phyloP scores from a whole-genome alignment of 2,888 invertebrate genomes.

The Leptinotarsa juncta region DNA sequence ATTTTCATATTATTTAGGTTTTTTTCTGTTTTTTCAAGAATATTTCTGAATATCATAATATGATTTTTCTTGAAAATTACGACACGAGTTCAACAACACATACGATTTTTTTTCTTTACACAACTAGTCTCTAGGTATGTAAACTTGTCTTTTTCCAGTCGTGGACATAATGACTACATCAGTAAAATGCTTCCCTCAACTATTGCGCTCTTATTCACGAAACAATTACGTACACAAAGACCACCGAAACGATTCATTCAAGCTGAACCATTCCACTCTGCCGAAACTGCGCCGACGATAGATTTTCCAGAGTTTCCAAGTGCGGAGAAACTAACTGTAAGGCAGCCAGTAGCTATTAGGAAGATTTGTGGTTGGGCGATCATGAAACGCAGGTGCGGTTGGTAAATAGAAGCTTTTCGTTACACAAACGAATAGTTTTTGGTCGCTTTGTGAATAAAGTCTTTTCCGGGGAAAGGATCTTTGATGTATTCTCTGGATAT shows the following conservation, averaged over 20 bases:
- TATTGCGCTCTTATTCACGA: constrained; percentile 10
- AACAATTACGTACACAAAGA: constrained; percentile 18
- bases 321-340: constrained; percentile 25
- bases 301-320: constrained; percentile 17
- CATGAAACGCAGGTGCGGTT: constrained; percentile 49
- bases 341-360: constrained; percentile 26
- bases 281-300: constrained; percentile 8
- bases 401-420: constrained; percentile 46
- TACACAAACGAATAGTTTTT: constrained; percentile 39
- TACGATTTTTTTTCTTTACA: background rate
- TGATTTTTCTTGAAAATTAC: too few species aligned
- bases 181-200: background rate
- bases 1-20: too few species aligned
- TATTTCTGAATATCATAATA: too few species aligned
- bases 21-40: too few species aligned
- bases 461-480: background rate
- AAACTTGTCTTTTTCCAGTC: background rate
- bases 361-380: constrained; percentile 35
- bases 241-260: constrained; percentile 13
- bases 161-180: background rate
- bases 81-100: too few species aligned
- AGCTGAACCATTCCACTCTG: constrained; percentile 3
- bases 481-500: constrained; percentile 2
- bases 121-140: background rate
- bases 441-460: constrained; percentile 17